These are phyloP conservation scores for Protobothrops mucrosquamatus DNA, from an alignment of 2,113 vertebrate species.

Conservation along the genomic window DNA sequence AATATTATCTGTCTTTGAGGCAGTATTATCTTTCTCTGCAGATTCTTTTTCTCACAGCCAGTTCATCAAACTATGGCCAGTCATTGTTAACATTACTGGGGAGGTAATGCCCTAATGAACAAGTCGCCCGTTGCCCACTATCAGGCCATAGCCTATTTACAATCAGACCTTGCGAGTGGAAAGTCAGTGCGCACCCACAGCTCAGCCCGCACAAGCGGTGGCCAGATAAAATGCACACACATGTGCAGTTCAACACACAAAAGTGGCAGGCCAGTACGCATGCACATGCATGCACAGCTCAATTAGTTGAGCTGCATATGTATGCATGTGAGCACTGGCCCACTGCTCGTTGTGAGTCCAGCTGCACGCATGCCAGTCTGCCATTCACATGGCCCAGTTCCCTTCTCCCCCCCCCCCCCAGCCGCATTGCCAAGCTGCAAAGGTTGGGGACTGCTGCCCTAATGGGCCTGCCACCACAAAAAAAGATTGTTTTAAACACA, in stretches of 20 bases:
- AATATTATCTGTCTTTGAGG: neutral
- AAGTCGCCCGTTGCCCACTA: neutral
- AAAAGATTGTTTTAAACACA: neutral
- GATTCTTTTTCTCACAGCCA: neutral
- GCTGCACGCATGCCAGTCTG: no score
- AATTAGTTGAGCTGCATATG: neutral
- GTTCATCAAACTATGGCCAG: neutral
- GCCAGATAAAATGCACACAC: neutral
- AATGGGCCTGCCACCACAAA: neutral
- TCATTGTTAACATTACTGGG: neutral
- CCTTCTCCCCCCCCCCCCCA: neutral
- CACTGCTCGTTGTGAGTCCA: no score
- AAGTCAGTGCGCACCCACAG: neutral
- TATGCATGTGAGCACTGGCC: neutral
- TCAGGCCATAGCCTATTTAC: neutral
- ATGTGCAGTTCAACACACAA: neutral
- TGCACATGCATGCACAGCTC: neutral
- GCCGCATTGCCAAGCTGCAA: neutral
- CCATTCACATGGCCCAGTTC: neutral
- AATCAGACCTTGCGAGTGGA: neutral
- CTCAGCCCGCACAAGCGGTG: neutral
- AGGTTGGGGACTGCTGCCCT: neutral
- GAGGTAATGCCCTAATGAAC: neutral
- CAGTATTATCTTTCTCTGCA: neutral
- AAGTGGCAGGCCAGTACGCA: neutral